Base-by-base conservation (phyloP, 2,888 invertebrate genomes). In the Tinea pellionella region DNA sequence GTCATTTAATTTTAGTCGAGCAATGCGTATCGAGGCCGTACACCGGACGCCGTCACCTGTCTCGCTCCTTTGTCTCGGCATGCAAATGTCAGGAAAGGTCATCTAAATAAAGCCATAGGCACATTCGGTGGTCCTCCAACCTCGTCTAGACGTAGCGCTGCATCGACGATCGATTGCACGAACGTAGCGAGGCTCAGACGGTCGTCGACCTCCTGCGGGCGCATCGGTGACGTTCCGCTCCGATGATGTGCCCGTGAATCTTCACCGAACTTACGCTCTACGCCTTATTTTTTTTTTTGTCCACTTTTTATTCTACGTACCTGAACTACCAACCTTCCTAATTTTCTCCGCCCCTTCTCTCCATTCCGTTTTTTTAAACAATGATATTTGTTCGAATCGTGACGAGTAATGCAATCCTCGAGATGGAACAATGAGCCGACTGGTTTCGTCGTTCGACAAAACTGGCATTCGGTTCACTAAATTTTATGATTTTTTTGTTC, bases 211-310 rank as follows among this genome's bases (percentile, higher is more conserved):
- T 47, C 61, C 80, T 81, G 41, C 76, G 80, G 80, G 80, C 82
- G 84, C 86, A 83, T 86, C 85, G 84, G 80, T 86, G 86, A 87
- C 86, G 86, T 84, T 84, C 77, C 85, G 85, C 85, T 85, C 72
- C 75, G 82, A 72, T 81, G 86, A 81, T 83, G 82, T 85, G 84
- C 57, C 53, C 53, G 53, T 24, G 19, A 18, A 53, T 53, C 53
- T 53, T 53, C 53, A 53, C 53, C 24, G 4, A 18, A 53, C 47
- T 47, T 47, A 16, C 15, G 13, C 8, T 18, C 24, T 53, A 24
- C 12, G 13, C 13, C 3, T 18, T 15, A 11, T 51, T 4, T 11
- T n/a, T 18, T 13, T 53, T 53, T 24, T 53, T 53, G 53, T 53
- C 18, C 18, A 18, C 18, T 24, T 53, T 53, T 18, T 53, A 24